Evolutionary conservation across 2,888 invertebrate genomes (phyloP).

Genomic region (Ametastegia equiseti): DNA sequence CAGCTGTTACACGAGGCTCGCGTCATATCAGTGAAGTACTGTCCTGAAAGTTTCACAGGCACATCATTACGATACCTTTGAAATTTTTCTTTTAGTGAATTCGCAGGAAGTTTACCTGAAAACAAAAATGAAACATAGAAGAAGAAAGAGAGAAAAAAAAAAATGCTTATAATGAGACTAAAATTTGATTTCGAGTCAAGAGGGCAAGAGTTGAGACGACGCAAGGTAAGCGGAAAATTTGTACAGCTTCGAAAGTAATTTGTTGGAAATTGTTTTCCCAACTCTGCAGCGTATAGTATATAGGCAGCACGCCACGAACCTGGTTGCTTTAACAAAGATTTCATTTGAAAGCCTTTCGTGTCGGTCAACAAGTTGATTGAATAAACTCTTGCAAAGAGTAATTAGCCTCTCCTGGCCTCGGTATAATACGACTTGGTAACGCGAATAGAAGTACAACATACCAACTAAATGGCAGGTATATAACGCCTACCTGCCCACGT

Average conservation of each 20-base stretch:
- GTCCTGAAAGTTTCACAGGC: background rate
- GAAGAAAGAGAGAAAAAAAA: background rate
- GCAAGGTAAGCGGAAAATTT: background rate
- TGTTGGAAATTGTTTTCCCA: constrained; percentile 16
- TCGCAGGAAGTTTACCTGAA: background rate
- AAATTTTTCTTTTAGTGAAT: background rate
- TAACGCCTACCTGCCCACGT: background rate
- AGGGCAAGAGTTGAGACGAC: background rate
- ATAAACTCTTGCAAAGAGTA: constrained; percentile 2
- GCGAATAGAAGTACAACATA: background rate
- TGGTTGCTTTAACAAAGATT: background rate
- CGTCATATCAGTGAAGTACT: background rate
- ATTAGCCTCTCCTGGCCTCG: background rate
- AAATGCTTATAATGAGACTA: background rate
- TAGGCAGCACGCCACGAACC: no score
- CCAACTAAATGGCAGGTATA: background rate
- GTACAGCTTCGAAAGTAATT: background rate
- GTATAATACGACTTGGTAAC: constrained; percentile 1
- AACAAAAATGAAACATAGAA: background rate
- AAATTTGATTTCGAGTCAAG: background rate
- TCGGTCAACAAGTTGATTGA: constrained; percentile 10
- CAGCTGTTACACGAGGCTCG: background rate
- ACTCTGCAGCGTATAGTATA: background rate
- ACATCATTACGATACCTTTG: background rate
- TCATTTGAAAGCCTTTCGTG: background rate